Base-by-base conservation (phyloP, 2,888 invertebrate genomes). In the Polydrusus cervinus region DNA sequence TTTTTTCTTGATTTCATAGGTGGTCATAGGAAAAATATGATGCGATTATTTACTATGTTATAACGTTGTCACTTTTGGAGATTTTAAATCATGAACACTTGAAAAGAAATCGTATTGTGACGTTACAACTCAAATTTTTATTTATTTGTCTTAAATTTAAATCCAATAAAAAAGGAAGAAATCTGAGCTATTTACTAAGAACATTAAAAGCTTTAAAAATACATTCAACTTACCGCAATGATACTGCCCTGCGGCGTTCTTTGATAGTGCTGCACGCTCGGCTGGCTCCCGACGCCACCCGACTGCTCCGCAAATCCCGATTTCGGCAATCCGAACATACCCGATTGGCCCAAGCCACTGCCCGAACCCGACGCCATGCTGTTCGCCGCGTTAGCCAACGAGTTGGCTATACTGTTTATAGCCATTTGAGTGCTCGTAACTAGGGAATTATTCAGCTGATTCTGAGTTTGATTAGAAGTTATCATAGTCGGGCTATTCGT, bases 221-320 rank as follows among this genome's bases (percentile, higher is more conserved):
- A 43, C 20, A 45, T 20, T 40, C 1, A 18, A 73, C 76, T 74
- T 74, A 76, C 77, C 55, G 77, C 77, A 49, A 77, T 77, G 13
- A 77, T 74, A 51, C 77, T 77, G 18, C 77, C 77, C 30, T 77
- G 77, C 11, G 77, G 77, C 34, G 77, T 77, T 49, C 77, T 66
- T 45, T 77, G 74, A 64, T 77, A 77, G 34, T 73, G 76, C 5
- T 75, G 75, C 20, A 57, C 65, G n/a, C 25, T 40, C 55, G 25
- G 49, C 67, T 38, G 30, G 11, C 38, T 51, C 14, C 38, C 57
- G 16, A 14, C 38, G 3, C 40, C 9, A 5, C 55, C 45, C n/a
- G 53, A 43, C 11, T 43, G 34, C 25, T 53, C 57, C 25, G 25
- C 51, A 47, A 66, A 66, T 16, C 49, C 30, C 20, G 51, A 38